A percentile compares a stretch with the other conserved stretches of the same genome.
Conservation (phyloP, 2,797 vertebrate species). For the Microhierax caerulescens region DNA sequence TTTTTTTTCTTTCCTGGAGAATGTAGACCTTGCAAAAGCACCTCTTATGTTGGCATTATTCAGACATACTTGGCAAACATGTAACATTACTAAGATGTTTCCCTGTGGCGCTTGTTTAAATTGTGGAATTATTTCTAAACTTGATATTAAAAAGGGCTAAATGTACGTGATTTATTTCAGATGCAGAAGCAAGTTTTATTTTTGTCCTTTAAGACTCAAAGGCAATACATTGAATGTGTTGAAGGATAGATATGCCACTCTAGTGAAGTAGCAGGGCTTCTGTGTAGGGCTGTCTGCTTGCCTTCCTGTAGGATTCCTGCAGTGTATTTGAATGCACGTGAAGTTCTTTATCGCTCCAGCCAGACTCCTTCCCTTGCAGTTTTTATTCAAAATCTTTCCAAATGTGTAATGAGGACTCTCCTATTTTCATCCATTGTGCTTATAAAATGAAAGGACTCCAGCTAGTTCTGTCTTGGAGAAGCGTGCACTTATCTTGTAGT, state of each 20-base stretch:
- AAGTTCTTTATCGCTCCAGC: not conserved
- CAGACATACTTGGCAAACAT: slow-evolving; percentile 93
- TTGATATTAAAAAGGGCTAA: slow-evolving; percentile 56
- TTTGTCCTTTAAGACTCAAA: slow-evolving; percentile 11
- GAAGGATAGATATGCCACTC: not conserved
- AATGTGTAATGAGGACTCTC: not conserved
- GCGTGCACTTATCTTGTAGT: not conserved
- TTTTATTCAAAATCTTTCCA: not conserved
- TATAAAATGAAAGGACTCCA: not conserved
- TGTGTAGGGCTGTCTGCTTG: not conserved
- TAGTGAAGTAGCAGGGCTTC: not conserved
- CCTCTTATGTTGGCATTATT: slow-evolving; percentile 89
- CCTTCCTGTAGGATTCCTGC: not conserved
- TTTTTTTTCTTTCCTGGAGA: slow-evolving; percentile 74
- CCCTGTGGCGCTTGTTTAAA: slow-evolving; percentile 73
- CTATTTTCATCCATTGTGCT: not conserved
- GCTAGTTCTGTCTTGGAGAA: not conserved
- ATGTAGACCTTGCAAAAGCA: slow-evolving; percentile 82
- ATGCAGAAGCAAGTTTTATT: not conserved
- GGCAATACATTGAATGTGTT: not conserved
- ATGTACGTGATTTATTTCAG: slow-evolving; percentile 48
- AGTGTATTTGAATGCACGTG: not conserved
- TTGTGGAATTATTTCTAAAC: slow-evolving; percentile 68
- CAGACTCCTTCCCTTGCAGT: not conserved
- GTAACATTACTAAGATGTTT: slow-evolving; percentile 81